These are phyloP conservation scores for Boleophthalmus pectinirostris DNA, from an alignment of 2,113 vertebrate genomes.

Conservation along the genomic window DNA sequence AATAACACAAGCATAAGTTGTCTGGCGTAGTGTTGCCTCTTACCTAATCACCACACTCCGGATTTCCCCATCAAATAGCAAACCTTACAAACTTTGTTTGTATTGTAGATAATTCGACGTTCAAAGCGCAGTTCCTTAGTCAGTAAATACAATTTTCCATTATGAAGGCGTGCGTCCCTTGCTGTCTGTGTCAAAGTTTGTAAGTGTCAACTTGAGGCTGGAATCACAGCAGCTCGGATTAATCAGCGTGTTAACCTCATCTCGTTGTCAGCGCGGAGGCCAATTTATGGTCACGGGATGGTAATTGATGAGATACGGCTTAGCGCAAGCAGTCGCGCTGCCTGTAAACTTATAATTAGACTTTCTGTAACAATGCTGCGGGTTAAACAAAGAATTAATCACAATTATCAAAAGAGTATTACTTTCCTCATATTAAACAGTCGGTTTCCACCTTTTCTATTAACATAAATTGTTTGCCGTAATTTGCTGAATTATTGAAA, in stretches of 20 bases:
- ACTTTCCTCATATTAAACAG: slow-evolving; percentile 66
- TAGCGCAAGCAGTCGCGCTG: slow-evolving; percentile 69
- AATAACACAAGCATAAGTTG: too few relatives aligned
- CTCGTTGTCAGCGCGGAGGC: slow-evolving; percentile 68
- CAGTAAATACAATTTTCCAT: slow-evolving; percentile 59
- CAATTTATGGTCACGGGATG: slow-evolving; percentile 68
- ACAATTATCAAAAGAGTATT: slow-evolving; percentile 75
- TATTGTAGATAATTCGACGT: slow-evolving; percentile 32
- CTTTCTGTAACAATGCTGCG: slow-evolving; percentile 71
- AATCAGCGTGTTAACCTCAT: slow-evolving; percentile 76
- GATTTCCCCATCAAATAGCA: background rate
- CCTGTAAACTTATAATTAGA: slow-evolving; percentile 77
- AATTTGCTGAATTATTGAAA: slow-evolving; percentile 66
- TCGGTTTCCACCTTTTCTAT: slow-evolving; percentile 70
- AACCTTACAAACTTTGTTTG: slow-evolving; percentile 34
- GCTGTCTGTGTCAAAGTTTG: slow-evolving; percentile 68
- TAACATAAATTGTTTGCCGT: slow-evolving; percentile 65
- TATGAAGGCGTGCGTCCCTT: slow-evolving; percentile 57
- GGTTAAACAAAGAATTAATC: slow-evolving; percentile 74
- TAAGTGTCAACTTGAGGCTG: slow-evolving; percentile 71
- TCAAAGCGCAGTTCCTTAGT: slow-evolving; percentile 22
- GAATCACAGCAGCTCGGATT: slow-evolving; percentile 74
- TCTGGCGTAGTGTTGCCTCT: too few relatives aligned
- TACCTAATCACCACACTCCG: background rate
- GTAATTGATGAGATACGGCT: slow-evolving; percentile 75